Base-by-base conservation (phyloP, 2,888 invertebrate species). In the Carcina quercana region DNA sequence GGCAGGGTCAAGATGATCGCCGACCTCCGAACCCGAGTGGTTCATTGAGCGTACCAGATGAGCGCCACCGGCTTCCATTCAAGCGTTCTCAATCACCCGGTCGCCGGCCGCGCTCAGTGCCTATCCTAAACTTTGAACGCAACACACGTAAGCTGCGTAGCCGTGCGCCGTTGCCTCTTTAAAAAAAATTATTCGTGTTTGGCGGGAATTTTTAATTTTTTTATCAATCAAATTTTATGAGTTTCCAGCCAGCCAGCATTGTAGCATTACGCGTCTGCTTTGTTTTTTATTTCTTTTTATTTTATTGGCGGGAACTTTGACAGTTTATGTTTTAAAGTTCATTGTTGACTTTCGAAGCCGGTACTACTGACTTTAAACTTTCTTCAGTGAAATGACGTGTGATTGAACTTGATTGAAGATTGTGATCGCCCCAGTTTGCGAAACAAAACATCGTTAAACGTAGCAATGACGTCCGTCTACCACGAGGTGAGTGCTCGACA, bases 41-140 rank as follows among this genome's bases (percentile, higher is more conserved):
- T 78, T 78, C 82, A 83, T 79, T 80, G 80, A 80, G 76, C 63
- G 68, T 65, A 68, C 60, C 74, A 75, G 74, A 70, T 74, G 76
- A 68, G 69, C 66, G 57, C 45, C 50, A 47, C 52, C 59, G 57
- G 3, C 34, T 12, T 15, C 53, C 63, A 62, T 59, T 78, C 66
- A 75, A 60, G 56, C 60, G 56, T 47, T 50, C 53, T 43, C 50
- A 37, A 42, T 35, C 39, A 34, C 34, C 38, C n/a, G 11, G 10
- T 11, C 21, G 40, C 43, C 50, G 50, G 50, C 60, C 59, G 52
- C 55, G 68, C 62, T 75, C 78, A 78, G 78, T 79, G 72, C 64
- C 66, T 68, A 62, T 68, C 61, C 71, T 63, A 76, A 79, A 68
- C 82, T 69, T 72, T 66, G 74, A 60, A 67, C 80, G 80, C 69